Conservation (phyloP, 2,888 invertebrate genomes). For the Anagyrus pseudococci region DNA sequence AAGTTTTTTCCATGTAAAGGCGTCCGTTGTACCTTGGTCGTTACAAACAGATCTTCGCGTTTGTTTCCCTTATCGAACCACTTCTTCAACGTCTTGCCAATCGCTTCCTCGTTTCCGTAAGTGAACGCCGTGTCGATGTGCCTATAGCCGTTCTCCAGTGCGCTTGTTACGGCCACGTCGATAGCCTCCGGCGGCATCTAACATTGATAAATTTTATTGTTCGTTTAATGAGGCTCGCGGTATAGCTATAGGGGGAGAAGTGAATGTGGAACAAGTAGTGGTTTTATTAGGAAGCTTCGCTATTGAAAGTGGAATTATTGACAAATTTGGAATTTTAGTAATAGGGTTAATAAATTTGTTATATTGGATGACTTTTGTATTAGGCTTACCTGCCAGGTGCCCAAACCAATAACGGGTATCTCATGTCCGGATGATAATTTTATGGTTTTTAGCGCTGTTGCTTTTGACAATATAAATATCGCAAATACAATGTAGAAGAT, state of each 20-base stretch:
- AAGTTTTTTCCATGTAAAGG: too few relatives aligned
- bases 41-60: constrained; percentile 77
- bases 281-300: too few relatives aligned
- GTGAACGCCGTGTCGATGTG: constrained; percentile 82
- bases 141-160: constrained; percentile 75
- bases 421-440: constrained; percentile 34
- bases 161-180: constrained; percentile 69
- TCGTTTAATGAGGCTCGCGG: constrained; percentile 4
- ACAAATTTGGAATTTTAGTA: too few relatives aligned
- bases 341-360: too few relatives aligned
- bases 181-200: constrained; percentile 65
- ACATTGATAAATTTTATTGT: too few relatives aligned
- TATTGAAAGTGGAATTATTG: too few relatives aligned
- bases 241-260: background rate
- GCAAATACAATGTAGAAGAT: constrained; percentile 1
- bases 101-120: constrained; percentile 79
- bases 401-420: constrained; percentile 34
- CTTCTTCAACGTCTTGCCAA: constrained; percentile 72
- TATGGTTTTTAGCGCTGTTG: constrained; percentile 21
- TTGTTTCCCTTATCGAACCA: constrained; percentile 71
- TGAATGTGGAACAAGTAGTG: background rate
- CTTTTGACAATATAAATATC: background rate
- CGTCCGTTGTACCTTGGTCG: constrained; percentile 79
- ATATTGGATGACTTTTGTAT: too few relatives aligned
- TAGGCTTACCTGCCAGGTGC: constrained; percentile 35